Percentiles rank a stretch among this genome's conserved stretches.
These are phyloP conservation scores for Peucedramus taeniatus DNA, from an alignment of 2,113 vertebrate genomes.

Conservation along the genomic window DNA sequence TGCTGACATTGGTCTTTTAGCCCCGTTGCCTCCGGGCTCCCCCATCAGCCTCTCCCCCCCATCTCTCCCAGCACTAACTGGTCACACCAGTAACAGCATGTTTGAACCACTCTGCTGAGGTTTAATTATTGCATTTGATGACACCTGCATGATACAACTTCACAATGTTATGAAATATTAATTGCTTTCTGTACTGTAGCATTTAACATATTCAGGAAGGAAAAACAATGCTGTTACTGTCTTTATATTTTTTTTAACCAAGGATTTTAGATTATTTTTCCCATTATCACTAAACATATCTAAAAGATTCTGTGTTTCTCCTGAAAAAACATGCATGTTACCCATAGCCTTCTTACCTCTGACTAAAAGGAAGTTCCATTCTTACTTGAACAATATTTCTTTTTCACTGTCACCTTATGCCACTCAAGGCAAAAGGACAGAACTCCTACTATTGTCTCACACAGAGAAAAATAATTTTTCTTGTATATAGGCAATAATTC, in stretches of 20 bases:
- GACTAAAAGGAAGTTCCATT: background rate
- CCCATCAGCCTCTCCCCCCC: background rate
- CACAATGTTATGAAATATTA: background rate
- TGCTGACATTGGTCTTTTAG: conserved; percentile 21
- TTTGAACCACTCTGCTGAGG: background rate
- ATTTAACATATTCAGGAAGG: background rate
- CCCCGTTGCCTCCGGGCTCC: background rate
- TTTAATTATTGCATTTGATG: conserved; percentile 23
- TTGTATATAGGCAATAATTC: background rate
- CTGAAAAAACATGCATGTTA: background rate
- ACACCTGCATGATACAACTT: background rate
- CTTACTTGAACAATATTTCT: background rate
- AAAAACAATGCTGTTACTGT: background rate
- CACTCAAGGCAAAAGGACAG: background rate
- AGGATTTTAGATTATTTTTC: background rate
- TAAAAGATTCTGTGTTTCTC: background rate
- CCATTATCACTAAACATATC: background rate
- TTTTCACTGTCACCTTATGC: background rate
- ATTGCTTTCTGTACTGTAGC: background rate
- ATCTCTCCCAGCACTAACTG: background rate
- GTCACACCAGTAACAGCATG: conserved; percentile 23
- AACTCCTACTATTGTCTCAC: background rate
- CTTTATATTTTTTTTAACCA: background rate
- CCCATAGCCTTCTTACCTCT: background rate
- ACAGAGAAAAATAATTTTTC: background rate